Evolutionary conservation across 2,113 vertebrate genomes (phyloP), one percentile per base, ranked within the genome.

Genomic region (Anarhynchus alexandrinus): DNA sequence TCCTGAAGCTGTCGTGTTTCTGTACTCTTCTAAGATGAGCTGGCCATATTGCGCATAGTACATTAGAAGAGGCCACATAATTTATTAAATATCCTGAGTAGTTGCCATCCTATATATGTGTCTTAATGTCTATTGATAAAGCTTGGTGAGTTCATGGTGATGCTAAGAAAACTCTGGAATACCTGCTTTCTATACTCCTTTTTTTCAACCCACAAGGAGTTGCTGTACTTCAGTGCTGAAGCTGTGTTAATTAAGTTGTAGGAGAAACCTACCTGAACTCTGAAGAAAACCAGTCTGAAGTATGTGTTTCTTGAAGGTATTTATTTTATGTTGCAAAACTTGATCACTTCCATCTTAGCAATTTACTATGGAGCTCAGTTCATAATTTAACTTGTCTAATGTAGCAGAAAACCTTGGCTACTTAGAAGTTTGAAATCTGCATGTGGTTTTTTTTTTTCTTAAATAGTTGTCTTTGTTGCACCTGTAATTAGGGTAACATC

Each of bases 61-160:
- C 47, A 8, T 93, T 69, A 90, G 78, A 87, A 34, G 15, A 55
- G 58, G 27, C 47, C 23, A 5, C 70, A 59, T 92, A 2, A 74
- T 64, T 95, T 95, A 74, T 82, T 88, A 36, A 92, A 38, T 67
- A 82, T 59, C 65, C 58, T 74, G 57, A 87, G 73, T 67, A 49
- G 65, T 5, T 87, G 43, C 57, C 72, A 66, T 71, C 85, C 61
- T 81, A 3, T 30, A 12, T 38, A 19, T 0, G 0, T 43, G 40
- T 61, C 55, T 65, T 72, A 90, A 40, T 66, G 34, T 22, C 36
- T 72, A 2, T 26, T 47, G 57, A 22, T 82, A 55, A 82, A 64
- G 51, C 55, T 54, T 78, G 20, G 23, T 17, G 59, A 77, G 55
- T 49, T 91, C 43, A 22, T 73, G 69, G 32, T 73, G 69, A 22